Conservation (phyloP, 2,888 invertebrate genomes). For the Girardia tigrina region DNA sequence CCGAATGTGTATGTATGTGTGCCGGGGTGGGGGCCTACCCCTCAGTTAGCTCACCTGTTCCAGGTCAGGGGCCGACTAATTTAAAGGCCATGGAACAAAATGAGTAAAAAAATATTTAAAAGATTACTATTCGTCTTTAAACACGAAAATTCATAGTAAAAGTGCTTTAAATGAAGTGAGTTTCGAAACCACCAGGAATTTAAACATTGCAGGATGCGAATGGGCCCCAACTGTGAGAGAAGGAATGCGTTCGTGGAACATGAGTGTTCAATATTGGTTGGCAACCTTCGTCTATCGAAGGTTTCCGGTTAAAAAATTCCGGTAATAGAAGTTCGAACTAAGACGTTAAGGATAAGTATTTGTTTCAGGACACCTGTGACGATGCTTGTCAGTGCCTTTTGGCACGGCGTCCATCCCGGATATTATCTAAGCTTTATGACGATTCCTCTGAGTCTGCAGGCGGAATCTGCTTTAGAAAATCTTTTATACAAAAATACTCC, state of each 20-base stretch:
- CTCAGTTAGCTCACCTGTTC: conserved; percentile 57
- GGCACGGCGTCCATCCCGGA: conserved; percentile 87
- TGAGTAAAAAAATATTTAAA: too few species aligned
- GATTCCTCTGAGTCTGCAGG: conserved; percentile 69
- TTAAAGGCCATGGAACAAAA: conserved; percentile 43
- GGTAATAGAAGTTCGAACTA: too few species aligned
- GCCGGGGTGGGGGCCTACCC: conserved; percentile 85
- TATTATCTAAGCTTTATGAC: conserved; percentile 83
- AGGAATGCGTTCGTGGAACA: conserved; percentile 85
- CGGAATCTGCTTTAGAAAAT: conserved; percentile 70
- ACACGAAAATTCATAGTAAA: too few species aligned
- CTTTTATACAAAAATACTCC: conserved; percentile 50
- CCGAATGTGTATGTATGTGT: conserved; percentile 80
- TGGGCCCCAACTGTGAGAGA: conserved; percentile 67
- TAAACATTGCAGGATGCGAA: conserved; percentile 70
- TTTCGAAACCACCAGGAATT: conserved; percentile 57
- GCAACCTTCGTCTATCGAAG: conserved; percentile 75
- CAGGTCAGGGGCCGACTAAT: conserved; percentile 68
- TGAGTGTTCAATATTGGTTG: conserved; percentile 87
- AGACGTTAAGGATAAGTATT: neutral
- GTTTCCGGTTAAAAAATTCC: conserved; percentile 42
- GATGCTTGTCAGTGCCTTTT: conserved; percentile 72
- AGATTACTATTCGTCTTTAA: too few species aligned
- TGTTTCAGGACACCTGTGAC: conserved; percentile 57
- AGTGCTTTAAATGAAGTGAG: conserved; percentile 39